These are phyloP conservation scores for Mormyrops attenuatus DNA, from an alignment of 2,797 vertebrate genomes.

Conservation along the genomic window DNA sequence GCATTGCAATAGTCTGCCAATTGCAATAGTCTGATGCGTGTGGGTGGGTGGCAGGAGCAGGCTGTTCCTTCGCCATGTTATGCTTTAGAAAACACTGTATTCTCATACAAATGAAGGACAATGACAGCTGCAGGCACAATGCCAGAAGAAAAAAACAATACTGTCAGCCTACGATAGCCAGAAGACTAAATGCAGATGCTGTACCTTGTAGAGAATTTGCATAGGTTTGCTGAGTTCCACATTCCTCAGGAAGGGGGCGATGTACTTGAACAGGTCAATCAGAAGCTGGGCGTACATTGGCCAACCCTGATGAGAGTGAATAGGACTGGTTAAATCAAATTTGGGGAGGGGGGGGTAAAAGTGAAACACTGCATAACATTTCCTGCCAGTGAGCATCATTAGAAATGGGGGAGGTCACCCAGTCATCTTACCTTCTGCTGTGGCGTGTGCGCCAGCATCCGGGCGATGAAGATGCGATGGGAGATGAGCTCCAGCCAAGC, in stretches of 20 bases:
- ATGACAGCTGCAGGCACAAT: background rate
- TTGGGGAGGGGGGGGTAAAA: background rate
- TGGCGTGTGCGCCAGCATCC: slow-evolving; percentile 97
- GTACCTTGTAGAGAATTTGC: slow-evolving; percentile 99
- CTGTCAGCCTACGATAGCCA: background rate
- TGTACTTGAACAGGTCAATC: slow-evolving; percentile 97
- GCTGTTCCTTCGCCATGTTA: background rate
- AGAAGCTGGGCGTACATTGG: slow-evolving; percentile 98
- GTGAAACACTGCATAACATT: background rate
- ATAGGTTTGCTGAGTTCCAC: slow-evolving; percentile 99
- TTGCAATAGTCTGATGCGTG: background rate
- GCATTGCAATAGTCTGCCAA: background rate
- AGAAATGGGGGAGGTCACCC: background rate
- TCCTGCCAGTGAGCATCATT: background rate
- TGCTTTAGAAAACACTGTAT: background rate
- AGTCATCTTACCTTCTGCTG: slow-evolving; percentile 85
- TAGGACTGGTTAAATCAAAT: background rate
- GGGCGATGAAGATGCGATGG: slow-evolving; percentile 97
- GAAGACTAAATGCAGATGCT: background rate
- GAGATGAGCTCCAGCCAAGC: slow-evolving; percentile 98
- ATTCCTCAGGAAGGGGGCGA: slow-evolving; percentile 95
- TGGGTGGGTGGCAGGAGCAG: background rate
- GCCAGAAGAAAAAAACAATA: background rate
- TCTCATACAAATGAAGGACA: background rate
- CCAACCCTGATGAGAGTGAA: slow-evolving; percentile 75